Evolutionary conservation across 2,113 vertebrate species (phyloP), one percentile per base, ranked within the genome.

Genomic region (Lampris megalopsis): DNA sequence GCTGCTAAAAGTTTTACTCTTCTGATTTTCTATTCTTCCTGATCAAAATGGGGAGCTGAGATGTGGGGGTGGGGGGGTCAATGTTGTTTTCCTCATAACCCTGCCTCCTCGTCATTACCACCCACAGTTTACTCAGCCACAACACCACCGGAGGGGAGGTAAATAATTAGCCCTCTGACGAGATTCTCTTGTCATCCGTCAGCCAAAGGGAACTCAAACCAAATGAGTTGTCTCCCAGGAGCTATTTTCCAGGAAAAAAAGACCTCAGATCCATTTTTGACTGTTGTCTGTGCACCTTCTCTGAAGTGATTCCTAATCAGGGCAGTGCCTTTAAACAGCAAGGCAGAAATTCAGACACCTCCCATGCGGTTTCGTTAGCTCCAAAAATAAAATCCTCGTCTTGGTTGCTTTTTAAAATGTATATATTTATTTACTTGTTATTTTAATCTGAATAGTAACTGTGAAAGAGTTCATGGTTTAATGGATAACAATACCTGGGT

Each of bases 131-230:
- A 56, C 35, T 60, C 57, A 40, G 63, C 47, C 62, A 37, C 60
- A 47, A 45, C 62, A 54, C 42, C 70, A 65, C 43, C 52, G 35
- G 5, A 50, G 59, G 68, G 50, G 79, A 66, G 48, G 72, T 59
- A 71, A 82, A 87, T 60, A 83, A 82, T 77, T 77, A 72, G 50
- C 65, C 38, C 49, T 63, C 10, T 35, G 68, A 73, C 53, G 11
- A 64, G 38, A 41, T 80, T 68, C 49, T 72, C 53, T 65, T 57
- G 58, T 47, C 62, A 54, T 79, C 58, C 61, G 13, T 49, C 70
- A 69, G 80, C 75, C 24, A 49, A 45, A 24, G 56, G 50, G 47
- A 54, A 65, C 37, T 61, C 9, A 38, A 45, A 13, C 69, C 71
- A 78, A 63, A n/a, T 63, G 50, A 43, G 43, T 74, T 63, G 53